Conservation (phyloP, 2,888 invertebrate genomes). For the Zele albiditarsus region DNA sequence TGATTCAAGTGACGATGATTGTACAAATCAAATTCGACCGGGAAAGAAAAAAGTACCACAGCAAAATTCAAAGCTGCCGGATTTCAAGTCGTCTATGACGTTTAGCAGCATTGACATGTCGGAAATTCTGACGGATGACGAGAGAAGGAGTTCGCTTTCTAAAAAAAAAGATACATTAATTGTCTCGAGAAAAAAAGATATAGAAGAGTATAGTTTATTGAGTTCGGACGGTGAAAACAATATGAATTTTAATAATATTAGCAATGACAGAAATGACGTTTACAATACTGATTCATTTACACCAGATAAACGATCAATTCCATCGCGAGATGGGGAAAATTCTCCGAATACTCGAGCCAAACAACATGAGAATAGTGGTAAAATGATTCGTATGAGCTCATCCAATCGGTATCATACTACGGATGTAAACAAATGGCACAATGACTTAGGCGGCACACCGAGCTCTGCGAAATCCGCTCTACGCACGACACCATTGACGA, state of each 20-base stretch:
- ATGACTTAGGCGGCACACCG: constrained; percentile 26
- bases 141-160: background rate
- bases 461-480: constrained; percentile 38
- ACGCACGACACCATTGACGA: constrained; percentile 45
- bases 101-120: constrained; percentile 42
- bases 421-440: background rate
- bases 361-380: background rate
- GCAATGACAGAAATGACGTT: background rate
- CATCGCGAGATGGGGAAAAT: background rate
- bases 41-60: constrained; percentile 25
- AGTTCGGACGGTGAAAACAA: background rate
- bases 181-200: background rate
- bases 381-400: background rate
- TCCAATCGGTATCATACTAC: background rate
- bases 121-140: constrained; percentile 45
- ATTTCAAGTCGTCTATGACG: background rate
- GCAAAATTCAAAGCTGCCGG: background rate
- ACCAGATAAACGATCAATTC: constrained; percentile 27
- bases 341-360: background rate
- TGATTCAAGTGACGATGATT: constrained; percentile 61
- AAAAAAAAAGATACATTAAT: constrained; percentile 19
- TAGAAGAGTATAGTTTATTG: background rate
- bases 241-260: background rate
- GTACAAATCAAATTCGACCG: background rate
- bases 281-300: background rate